Base-by-base conservation (phyloP, 2,797 vertebrate genomes). In the Myoxocephalus aenaeus region DNA sequence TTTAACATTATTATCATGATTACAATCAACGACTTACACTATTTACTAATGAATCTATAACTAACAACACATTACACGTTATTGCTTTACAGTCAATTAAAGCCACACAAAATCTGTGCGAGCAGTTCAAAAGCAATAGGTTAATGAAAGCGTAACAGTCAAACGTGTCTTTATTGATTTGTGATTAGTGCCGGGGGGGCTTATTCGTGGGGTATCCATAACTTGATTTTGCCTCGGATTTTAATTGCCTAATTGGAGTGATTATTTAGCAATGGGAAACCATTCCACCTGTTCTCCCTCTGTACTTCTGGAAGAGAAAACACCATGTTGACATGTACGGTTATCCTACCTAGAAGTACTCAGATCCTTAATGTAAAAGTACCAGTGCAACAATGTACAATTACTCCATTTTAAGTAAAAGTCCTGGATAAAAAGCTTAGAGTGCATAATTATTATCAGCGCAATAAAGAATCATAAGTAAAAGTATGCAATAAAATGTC, bases 261-360 rank as follows among this genome's bases (percentile, higher is more conserved):
- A 94, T 94, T 92, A 94, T 95, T 94, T 91, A 94, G 92, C 94
- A 92, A 92, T 94, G 87, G 93, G 92, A 92, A 93, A 93, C 89
- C 82, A 70, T 87, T 91, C 85, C 89, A 93, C 90, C 93, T 94
- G 93, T 92, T 94, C 83, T 70, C 65, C 75, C 54, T 40, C 85
- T 38, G 20, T 75, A 86, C 70, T 59, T 88, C 83, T 81, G 79
- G 68, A 80, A 61, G 77, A 56, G 77, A 80, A 69, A 82, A 20
- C 14, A 70, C 71, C 59, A 65, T 22, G 42, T 53, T 79, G 54
- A 69, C 34, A 34, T 0, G 1, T 3, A 29, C 38, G 40, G 29
- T 54, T 40, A 63, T 50, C 18, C 20, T 18, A 38, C 18, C 20
- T 22, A 38, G 42, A 65, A 64, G 6, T 36, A 68, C 25, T 51